Conservation (phyloP, 2,797 vertebrate species). For the Anniella stebbinsi region DNA sequence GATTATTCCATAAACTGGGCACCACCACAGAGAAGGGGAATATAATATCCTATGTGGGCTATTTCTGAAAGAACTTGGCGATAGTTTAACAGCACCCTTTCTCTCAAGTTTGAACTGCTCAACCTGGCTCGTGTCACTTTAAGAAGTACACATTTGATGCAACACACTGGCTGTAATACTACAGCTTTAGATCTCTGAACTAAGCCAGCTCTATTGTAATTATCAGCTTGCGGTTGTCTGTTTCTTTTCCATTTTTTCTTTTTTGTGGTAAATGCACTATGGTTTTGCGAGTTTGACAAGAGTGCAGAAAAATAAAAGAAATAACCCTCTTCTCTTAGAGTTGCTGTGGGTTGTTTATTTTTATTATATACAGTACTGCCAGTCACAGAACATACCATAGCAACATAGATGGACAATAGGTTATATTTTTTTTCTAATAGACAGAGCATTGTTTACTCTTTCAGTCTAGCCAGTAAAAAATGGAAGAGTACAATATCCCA, state of each 20-base stretch:
- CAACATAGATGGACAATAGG: neutral
- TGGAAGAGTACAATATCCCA: neutral
- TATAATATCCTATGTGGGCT: too few relatives aligned
- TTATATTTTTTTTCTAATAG: neutral
- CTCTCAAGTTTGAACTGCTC: neutral
- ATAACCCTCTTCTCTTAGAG: neutral
- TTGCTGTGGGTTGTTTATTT: neutral
- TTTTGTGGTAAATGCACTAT: neutral
- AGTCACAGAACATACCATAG: neutral
- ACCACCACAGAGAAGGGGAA: too few relatives aligned
- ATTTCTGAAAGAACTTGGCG: neutral
- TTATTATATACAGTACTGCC: neutral
- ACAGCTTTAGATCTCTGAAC: neutral
- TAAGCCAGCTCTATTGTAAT: neutral
- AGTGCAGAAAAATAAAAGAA: neutral
- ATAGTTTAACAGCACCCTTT: neutral
- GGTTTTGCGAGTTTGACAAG: neutral
- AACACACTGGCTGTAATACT: neutral
- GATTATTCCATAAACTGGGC: too few relatives aligned
- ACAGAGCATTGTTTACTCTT: neutral
- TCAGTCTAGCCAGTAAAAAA: neutral
- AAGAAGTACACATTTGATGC: neutral
- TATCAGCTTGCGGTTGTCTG: neutral
- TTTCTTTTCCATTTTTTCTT: neutral
- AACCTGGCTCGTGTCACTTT: neutral